Percentiles rank a stretch among this genome's conserved stretches.
phyloP scores from a whole-genome alignment of 2,113 vertebrate genomes.

The Phylloscopus whistleri region DNA sequence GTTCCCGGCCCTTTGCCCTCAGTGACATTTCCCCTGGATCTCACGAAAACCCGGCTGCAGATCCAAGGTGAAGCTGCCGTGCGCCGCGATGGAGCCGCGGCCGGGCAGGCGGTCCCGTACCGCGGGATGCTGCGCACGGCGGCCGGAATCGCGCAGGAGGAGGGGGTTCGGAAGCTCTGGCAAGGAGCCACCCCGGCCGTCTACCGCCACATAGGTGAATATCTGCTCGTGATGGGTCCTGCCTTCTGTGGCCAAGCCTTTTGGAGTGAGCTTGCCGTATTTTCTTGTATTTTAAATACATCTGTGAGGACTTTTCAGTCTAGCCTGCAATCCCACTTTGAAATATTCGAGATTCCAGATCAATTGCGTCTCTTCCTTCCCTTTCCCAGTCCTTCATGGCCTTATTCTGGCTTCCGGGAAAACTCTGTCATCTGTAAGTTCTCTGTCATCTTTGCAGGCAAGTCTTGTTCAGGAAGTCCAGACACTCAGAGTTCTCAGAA shows the following conservation, averaged over 20 bases:
- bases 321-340: neutral
- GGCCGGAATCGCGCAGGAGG: constrained; percentile 77
- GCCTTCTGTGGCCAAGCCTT: neutral
- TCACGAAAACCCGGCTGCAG: constrained; percentile 86
- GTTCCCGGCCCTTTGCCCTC: neutral
- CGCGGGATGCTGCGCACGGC: constrained; percentile 80
- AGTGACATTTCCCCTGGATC: constrained; percentile 87
- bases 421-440: neutral
- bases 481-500: neutral
- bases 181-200: constrained; percentile 83
- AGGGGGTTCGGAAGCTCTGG: constrained; percentile 82
- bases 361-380: neutral
- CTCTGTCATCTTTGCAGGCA: neutral
- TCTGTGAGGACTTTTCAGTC: neutral
- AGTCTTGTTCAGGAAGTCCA: neutral
- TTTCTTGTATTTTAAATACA: neutral
- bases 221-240: neutral
- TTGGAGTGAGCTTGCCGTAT: neutral
- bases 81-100: neutral
- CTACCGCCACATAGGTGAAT: constrained; percentile 85
- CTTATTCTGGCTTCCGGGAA: neutral
- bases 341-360: neutral
- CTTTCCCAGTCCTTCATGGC: neutral
- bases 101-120: constrained; percentile 5
- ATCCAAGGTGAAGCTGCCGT: constrained; percentile 81